phyloP scores from a whole-genome alignment of 2,888 invertebrate species.

The Athetis lepigone region DNA sequence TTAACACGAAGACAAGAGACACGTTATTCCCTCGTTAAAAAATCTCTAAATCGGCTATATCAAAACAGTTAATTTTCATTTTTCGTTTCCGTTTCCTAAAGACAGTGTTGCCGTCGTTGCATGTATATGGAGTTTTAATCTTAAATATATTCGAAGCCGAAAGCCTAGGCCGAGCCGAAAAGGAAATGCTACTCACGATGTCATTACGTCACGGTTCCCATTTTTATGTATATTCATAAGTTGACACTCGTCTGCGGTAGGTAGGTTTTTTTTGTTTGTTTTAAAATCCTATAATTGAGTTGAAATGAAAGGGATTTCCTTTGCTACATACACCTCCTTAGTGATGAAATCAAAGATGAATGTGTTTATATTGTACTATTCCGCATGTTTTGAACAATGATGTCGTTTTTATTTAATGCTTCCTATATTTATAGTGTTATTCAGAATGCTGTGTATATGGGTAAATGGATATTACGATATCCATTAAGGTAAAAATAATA shows the following conservation, averaged over 20 bases:
- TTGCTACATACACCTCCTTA: slow-evolving; percentile 23
- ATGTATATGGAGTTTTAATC: slow-evolving; percentile 52
- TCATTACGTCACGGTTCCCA: slow-evolving; percentile 51
- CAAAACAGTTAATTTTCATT: slow-evolving; percentile 52
- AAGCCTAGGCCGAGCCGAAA: slow-evolving; percentile 40
- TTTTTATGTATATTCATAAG: slow-evolving; percentile 64
- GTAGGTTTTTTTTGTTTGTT: no score
- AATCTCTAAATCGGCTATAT: slow-evolving; percentile 20
- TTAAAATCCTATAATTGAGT: slow-evolving; percentile 51
- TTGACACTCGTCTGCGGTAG: slow-evolving; percentile 63
- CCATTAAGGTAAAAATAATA: not conserved
- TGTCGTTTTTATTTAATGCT: slow-evolving; percentile 33
- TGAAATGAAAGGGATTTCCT: slow-evolving; percentile 51
- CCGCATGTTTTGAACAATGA: slow-evolving; percentile 27
- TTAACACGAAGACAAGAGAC: not conserved
- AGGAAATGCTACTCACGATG: slow-evolving; percentile 57
- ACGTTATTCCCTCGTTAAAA: not conserved
- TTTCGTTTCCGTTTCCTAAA: slow-evolving; percentile 45
- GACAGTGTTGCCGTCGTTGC: slow-evolving; percentile 17
- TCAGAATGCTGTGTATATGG: not conserved
- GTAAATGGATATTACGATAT: not conserved
- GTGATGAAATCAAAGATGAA: slow-evolving; percentile 44
- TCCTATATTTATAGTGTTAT: slow-evolving; percentile 9
- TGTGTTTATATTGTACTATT: slow-evolving; percentile 15
- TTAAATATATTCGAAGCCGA: slow-evolving; percentile 45